These are phyloP conservation scores for Drepana arcuata DNA, from an alignment of 1,140 invertebrate genomes.

Conservation along the genomic window DNA sequence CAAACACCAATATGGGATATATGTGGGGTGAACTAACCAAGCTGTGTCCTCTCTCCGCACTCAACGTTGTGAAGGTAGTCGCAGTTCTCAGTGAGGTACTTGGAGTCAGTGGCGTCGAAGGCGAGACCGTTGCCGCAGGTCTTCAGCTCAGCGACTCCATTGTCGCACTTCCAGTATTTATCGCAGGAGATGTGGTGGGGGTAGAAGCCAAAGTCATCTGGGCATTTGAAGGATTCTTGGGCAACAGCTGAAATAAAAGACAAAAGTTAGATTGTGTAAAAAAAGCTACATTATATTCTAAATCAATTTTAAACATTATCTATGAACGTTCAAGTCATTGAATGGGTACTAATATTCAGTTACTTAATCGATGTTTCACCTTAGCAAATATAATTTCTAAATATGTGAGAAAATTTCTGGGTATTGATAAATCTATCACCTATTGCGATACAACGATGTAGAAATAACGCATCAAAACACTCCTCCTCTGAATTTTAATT, in stretches of 20 bases:
- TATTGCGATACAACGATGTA: slow-evolving; percentile 16
- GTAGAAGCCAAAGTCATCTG: slow-evolving; percentile 95
- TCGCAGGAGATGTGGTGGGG: slow-evolving; percentile 91
- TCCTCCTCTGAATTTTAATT: slow-evolving; percentile 45
- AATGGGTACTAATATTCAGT: no score
- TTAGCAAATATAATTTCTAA: slow-evolving; percentile 3
- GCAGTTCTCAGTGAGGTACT: slow-evolving; percentile 94
- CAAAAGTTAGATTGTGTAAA: no score
- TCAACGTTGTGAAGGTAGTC: slow-evolving; percentile 97
- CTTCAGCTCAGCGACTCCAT: slow-evolving; percentile 88
- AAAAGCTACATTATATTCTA: no score
- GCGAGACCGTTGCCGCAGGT: slow-evolving; percentile 95
- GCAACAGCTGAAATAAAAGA: slow-evolving; percentile 75
- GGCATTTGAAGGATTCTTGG: slow-evolving; percentile 92
- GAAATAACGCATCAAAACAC: slow-evolving; percentile 22
- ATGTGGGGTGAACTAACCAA: slow-evolving; percentile 75
- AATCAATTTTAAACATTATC: no score
- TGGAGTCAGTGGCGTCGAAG: slow-evolving; percentile 90
- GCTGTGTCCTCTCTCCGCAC: slow-evolving; percentile 88
- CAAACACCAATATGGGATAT: no score
- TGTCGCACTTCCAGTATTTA: slow-evolving; percentile 97
- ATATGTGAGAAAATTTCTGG: slow-evolving; percentile 20
- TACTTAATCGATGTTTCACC: no score
- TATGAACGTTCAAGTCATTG: no score
- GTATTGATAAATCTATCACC: no score